A percentile compares a stretch with the other conserved stretches of the same genome.
Conservation (phyloP, 2,113 vertebrate species). For the Menidia beryllina region DNA sequence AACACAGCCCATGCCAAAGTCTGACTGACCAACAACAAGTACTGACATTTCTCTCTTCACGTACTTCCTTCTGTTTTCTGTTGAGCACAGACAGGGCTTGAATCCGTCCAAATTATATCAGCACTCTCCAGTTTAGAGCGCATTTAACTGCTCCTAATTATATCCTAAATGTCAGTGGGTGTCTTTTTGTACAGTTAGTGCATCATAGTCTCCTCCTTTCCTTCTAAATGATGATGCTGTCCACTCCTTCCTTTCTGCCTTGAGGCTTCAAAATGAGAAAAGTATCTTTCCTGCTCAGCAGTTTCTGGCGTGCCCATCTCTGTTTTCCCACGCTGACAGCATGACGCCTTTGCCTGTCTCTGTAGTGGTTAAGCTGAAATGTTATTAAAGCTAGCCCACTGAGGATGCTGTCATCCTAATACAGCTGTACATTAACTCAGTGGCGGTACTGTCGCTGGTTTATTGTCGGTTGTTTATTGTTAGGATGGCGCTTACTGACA, state of each 20-base stretch:
- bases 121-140: slow-evolving; percentile 15
- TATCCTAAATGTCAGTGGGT: slow-evolving; percentile 44
- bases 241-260: slow-evolving; percentile 34
- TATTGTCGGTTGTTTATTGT: slow-evolving; percentile 68
- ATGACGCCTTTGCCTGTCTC: slow-evolving; percentile 64
- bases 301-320: slow-evolving; percentile 50
- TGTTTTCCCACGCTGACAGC: slow-evolving; percentile 76
- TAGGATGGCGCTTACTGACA: slow-evolving; percentile 42
- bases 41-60: slow-evolving; percentile 20
- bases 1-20: slow-evolving; percentile 18
- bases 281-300: slow-evolving; percentile 63
- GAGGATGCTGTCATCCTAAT: slow-evolving; percentile 69
- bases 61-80: slow-evolving; percentile 20
- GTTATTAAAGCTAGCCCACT: slow-evolving; percentile 65
- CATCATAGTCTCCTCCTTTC: slow-evolving; percentile 33
- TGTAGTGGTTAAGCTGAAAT: slow-evolving; percentile 68
- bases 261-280: slow-evolving; percentile 49
- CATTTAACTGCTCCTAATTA: slow-evolving; percentile 34
- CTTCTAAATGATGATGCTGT: slow-evolving; percentile 46
- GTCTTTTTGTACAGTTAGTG: slow-evolving; percentile 35
- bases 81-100: neutral
- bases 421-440: slow-evolving; percentile 68
- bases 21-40: slow-evolving; percentile 43
- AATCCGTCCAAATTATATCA: slow-evolving; percentile 30
- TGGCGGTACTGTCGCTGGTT: slow-evolving; percentile 44